These are phyloP conservation scores for Casuarius casuarius DNA, from an alignment of 2,113 vertebrate species.

Conservation along the genomic window DNA sequence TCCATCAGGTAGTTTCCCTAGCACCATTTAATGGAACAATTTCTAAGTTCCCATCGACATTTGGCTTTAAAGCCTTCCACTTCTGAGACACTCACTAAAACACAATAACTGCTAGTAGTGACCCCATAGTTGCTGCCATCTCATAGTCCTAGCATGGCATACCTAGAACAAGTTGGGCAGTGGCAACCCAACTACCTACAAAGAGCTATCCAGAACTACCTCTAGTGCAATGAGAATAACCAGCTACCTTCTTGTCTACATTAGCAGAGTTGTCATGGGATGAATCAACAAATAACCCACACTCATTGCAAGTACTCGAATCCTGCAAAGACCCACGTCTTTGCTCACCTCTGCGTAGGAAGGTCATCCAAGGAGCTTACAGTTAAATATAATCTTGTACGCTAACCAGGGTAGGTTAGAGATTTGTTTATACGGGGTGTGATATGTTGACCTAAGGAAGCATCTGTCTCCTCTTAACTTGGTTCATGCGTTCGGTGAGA, in stretches of 20 bases:
- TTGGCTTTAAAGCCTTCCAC: neutral
- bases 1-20: neutral
- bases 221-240: neutral
- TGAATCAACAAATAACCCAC: neutral
- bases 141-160: neutral
- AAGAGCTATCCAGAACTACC: neutral
- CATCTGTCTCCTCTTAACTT: neutral
- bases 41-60: neutral
- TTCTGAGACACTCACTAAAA: neutral
- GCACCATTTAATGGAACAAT: neutral
- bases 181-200: neutral
- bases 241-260: neutral
- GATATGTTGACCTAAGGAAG: neutral
- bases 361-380: neutral
- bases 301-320: accelerated
- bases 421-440: neutral
- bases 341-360: neutral
- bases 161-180: neutral
- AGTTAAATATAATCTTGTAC: neutral
- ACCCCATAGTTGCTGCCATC: neutral
- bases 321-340: neutral
- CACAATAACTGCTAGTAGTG: neutral
- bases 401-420: neutral
- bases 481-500: neutral
- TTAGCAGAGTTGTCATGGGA: neutral